Percentiles rank a stretch among this genome's conserved stretches.
phyloP scores from a whole-genome alignment of 1,140 invertebrate genomes.

The Papilio polytes region DNA sequence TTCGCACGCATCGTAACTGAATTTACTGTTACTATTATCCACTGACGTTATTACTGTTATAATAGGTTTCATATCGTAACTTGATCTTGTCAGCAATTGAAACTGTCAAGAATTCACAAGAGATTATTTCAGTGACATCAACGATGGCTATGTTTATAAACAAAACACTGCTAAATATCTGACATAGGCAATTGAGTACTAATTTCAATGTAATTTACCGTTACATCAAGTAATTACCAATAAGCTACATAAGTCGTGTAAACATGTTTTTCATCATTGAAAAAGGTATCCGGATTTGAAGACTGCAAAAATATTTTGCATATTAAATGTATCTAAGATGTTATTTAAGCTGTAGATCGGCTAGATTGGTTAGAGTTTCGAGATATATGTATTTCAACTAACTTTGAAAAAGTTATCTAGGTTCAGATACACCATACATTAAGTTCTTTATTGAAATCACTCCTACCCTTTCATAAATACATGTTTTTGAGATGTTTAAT shows the following conservation, averaged over 20 bases:
- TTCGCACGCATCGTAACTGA: constrained; percentile 13
- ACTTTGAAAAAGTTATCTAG: too few relatives aligned
- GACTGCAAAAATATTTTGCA: too few relatives aligned
- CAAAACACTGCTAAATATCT: not conserved
- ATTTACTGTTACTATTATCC: constrained; percentile 5
- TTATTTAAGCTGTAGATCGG: too few relatives aligned
- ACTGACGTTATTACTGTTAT: constrained; percentile 28
- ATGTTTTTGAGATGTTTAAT: not conserved
- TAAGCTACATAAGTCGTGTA: not conserved
- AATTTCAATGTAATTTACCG: not conserved
- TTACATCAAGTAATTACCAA: not conserved
- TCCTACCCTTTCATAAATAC: too few relatives aligned
- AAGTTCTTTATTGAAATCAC: too few relatives aligned
- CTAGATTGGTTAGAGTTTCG: too few relatives aligned
- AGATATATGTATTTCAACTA: too few relatives aligned
- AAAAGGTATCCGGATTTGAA: too few relatives aligned
- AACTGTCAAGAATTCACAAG: not conserved
- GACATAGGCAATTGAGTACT: not conserved
- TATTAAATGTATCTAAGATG: too few relatives aligned
- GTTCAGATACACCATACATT: not conserved
- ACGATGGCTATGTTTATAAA: not conserved
- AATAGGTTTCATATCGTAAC: constrained; percentile 21
- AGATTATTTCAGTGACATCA: not conserved
- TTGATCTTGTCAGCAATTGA: constrained; percentile 7
- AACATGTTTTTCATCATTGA: too few relatives aligned